These are phyloP conservation scores for Dryoscopus gambensis DNA, from an alignment of 2,113 vertebrate genomes.

Conservation along the genomic window DNA sequence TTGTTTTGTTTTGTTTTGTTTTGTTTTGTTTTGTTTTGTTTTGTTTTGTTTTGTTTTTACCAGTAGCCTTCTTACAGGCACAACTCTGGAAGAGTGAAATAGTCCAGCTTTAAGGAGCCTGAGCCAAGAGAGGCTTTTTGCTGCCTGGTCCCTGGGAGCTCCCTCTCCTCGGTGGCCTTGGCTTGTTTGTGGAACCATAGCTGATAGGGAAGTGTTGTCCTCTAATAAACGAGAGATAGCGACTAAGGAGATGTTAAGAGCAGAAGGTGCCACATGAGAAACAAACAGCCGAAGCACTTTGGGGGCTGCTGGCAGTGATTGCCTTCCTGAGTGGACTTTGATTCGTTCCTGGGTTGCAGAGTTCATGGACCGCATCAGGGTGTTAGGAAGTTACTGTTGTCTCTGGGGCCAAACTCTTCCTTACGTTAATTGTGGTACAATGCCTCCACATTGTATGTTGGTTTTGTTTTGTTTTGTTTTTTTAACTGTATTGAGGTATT, in stretches of 20 bases:
- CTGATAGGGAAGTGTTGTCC: conserved; percentile 1
- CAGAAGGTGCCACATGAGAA: neutral
- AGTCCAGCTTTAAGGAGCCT: neutral
- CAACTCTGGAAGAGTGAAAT: neutral
- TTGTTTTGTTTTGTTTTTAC: neutral
- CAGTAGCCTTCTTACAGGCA: neutral
- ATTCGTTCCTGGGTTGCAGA: neutral
- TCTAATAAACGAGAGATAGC: neutral
- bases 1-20: neutral
- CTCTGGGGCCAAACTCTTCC: neutral
- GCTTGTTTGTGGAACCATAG: fast-evolving
- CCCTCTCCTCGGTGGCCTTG: neutral
- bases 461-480: neutral
- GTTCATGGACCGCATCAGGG: neutral
- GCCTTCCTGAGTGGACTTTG: neutral
- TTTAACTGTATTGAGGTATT: neutral
- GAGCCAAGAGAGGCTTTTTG: neutral
- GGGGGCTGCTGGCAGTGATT: neutral
- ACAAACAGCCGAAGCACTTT: neutral
- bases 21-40: neutral
- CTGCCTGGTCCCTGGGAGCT: neutral
- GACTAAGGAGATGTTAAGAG: neutral
- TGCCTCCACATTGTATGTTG: neutral
- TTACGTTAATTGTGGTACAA: neutral
- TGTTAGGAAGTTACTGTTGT: neutral